Base-by-base conservation (phyloP, 2,888 invertebrate species). In the Tryphoninae sp. region DNA sequence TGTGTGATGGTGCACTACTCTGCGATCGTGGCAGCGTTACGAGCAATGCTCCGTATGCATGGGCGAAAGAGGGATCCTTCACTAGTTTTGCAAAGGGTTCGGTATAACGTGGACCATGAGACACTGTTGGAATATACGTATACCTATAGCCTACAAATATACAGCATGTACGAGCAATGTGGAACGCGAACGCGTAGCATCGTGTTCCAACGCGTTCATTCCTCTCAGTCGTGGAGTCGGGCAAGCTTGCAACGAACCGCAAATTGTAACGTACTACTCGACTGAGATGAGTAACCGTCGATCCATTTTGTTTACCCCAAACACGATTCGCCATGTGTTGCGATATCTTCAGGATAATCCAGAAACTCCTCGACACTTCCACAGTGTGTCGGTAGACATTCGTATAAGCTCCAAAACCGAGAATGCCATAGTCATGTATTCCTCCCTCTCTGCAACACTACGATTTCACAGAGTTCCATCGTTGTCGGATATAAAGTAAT, bases 1-100 rank as follows among this genome's bases (percentile, higher is more conserved):
- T 23, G 26, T 26, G 58, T 59, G 2, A n/a, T 22, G 19, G 59
- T 23, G 59, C n/a, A 51, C 51, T 51, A 51, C 51, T 49, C 55
- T 69, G 42, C 62, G 55, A 42, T 68, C 49, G 19, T 40, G 67
- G 75, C 61, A 55, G 26, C 72, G 65, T 76, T 76, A 72, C 62
- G 61, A 73, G 61, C 68, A 69, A 65, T 65, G 71, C 71, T 69
- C 61, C 51, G 75, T 65, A 73, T 81, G 77, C 69, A 76, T 79
- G 64, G 73, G 64, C 79, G 64, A 72, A 67, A 58, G 58, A 76
- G 71, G 71, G 55, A 82, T 26, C 59, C 40, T n/a, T n/a, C 42
- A 40, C 64, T 26, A 67, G 22, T 75, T 75, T 75, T 45, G 42
- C 77, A 40, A 69, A 77, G 69, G 42, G 69, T 62, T 40, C 1